Evolutionary conservation across 2,888 invertebrate species (phyloP).

Genomic region (Lucinisca nassula): DNA sequence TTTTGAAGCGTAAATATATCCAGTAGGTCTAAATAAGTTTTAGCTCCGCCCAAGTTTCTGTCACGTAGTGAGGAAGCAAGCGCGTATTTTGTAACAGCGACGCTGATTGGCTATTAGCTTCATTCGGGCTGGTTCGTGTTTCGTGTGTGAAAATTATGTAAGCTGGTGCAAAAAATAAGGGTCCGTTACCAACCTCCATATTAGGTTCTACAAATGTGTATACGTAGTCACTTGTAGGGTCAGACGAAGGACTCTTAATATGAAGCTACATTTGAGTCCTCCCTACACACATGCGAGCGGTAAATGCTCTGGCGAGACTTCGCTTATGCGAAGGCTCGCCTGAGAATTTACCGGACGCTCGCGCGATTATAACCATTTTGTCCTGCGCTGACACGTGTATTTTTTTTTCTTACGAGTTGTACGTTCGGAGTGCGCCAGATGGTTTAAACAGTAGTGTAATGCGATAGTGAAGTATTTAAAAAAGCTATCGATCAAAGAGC

Average conservation of each 20-base stretch:
- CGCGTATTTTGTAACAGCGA: background rate
- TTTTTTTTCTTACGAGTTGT: too few species aligned
- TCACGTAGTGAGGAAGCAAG: background rate
- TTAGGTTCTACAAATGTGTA: too few species aligned
- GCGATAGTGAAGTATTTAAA: background rate
- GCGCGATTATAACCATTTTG: background rate
- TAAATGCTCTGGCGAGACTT: too few species aligned
- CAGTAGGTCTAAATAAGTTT: background rate
- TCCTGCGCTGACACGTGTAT: background rate
- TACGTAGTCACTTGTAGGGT: too few species aligned
- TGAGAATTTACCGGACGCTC: background rate
- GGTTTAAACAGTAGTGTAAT: background rate
- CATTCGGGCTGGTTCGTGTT: background rate
- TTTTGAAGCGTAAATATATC: background rate
- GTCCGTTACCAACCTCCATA: too few species aligned
- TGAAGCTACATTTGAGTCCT: too few species aligned
- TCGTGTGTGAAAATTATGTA: too few species aligned
- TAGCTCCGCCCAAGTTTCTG: background rate
- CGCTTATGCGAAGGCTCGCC: too few species aligned
- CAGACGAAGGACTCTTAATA: too few species aligned
- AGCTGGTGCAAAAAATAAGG: too few species aligned
- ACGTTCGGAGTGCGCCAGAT: background rate
- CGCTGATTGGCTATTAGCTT: background rate
- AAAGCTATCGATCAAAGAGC: background rate
- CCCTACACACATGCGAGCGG: too few species aligned